Evolutionary conservation across 1,140 invertebrate genomes (phyloP).

Genomic region (Sitophilus oryzae): DNA sequence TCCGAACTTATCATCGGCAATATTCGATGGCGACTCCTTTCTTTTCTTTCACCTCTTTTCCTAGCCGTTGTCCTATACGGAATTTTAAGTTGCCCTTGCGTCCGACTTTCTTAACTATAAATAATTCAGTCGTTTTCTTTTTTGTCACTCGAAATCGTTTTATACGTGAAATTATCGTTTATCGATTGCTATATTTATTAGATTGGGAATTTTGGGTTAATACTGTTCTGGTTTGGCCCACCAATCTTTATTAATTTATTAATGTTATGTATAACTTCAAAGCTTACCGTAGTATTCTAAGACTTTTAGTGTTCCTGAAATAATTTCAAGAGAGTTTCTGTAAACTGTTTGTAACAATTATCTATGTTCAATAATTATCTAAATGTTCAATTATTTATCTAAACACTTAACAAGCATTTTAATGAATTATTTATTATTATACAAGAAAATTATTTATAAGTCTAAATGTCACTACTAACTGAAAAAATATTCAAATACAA

Average conservation of each 20-base stretch:
- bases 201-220: neutral
- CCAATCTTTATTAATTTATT: neutral
- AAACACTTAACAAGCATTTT: too few relatives aligned
- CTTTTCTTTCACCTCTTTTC: too few relatives aligned
- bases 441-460: too few relatives aligned
- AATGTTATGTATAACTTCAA: neutral
- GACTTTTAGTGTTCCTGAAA: too few relatives aligned
- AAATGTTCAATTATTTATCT: too few relatives aligned
- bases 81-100: neutral
- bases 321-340: too few relatives aligned
- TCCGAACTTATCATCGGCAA: neutral
- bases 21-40: neutral
- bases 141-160: constrained; percentile 5
- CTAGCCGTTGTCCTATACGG: neutral
- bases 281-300: neutral
- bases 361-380: too few relatives aligned
- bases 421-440: too few relatives aligned
- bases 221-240: neutral
- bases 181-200: too few relatives aligned
- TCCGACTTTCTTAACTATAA: neutral
- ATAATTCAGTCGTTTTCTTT: constrained; percentile 4
- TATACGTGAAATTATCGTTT: neutral
- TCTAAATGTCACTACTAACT: too few relatives aligned
- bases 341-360: too few relatives aligned
- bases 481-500: too few relatives aligned